These are phyloP conservation scores for Desmodus rotundus DNA, from an alignment of 2,113 vertebrate species.

Conservation along the genomic window DNA sequence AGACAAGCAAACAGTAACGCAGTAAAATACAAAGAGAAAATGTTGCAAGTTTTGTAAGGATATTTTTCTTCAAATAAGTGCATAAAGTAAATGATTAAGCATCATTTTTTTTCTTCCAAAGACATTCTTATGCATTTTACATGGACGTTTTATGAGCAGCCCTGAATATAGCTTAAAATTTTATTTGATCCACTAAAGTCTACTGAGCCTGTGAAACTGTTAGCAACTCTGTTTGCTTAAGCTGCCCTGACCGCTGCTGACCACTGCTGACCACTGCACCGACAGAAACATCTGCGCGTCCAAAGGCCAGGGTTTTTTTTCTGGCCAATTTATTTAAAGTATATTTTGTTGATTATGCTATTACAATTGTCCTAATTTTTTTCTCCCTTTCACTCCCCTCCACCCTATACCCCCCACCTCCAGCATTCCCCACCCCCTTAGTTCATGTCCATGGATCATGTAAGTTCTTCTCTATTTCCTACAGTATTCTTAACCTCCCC, in stretches of 20 bases:
- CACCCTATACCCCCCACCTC: too few species aligned
- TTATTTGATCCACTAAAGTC: background rate
- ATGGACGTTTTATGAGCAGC: conserved; percentile 63
- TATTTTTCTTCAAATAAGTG: too few species aligned
- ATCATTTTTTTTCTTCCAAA: conserved; percentile 39
- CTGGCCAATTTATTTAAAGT: too few species aligned
- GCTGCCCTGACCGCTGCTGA: background rate
- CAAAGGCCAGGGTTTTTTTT: background rate
- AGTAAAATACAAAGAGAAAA: conserved; percentile 70
- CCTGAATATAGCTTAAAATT: background rate
- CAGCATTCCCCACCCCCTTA: too few species aligned
- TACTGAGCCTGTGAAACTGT: background rate
- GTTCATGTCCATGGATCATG: too few species aligned
- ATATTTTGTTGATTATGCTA: too few species aligned
- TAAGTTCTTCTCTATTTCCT: too few species aligned
- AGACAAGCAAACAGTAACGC: conserved; percentile 31
- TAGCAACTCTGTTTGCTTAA: background rate
- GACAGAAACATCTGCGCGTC: background rate
- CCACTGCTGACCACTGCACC: background rate
- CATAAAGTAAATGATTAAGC: too few species aligned
- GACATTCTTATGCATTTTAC: conserved; percentile 64
- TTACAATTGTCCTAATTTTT: too few species aligned
- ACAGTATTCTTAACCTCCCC: too few species aligned
- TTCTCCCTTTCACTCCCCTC: too few species aligned
- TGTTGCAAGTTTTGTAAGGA: conserved; percentile 68